A percentile compares a stretch with the other conserved stretches of the same genome.
Evolutionary conservation across 2,888 invertebrate species (phyloP).

Genomic region (Pristionchus maxplancki): DNA sequence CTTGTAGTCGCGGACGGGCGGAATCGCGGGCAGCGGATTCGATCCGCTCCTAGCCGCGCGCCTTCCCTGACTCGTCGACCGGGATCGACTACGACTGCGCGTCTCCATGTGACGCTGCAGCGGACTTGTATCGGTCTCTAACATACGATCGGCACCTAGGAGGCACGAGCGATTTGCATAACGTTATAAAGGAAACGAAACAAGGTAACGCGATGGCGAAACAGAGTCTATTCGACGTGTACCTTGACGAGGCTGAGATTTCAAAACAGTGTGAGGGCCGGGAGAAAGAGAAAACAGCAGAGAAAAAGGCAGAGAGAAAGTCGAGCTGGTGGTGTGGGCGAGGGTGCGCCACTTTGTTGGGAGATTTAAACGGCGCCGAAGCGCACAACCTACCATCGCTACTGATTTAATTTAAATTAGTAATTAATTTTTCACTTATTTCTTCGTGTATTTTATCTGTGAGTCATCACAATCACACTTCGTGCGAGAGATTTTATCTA

Average conservation of each 20-base stretch:
- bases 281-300: constrained; percentile 27
- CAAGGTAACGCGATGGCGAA: neutral
- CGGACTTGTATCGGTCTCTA: constrained; percentile 19
- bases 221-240: constrained; percentile 10
- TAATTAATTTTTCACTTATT: neutral
- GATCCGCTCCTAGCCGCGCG: neutral
- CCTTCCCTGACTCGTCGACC: neutral
- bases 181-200: neutral
- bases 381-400: neutral
- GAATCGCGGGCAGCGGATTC: constrained; percentile 39
- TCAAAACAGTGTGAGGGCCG: constrained; percentile 11
- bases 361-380: neutral
- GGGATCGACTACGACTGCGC: constrained; percentile 25
- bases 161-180: neutral
- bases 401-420: neutral
- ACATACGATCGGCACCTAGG: too few relatives aligned
- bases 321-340: neutral
- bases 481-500: constrained; percentile 30
- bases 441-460: neutral
- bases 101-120: neutral
- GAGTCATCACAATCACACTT: neutral
- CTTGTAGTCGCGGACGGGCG: constrained; percentile 49
- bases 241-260: neutral
- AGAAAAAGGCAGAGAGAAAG: constrained; percentile 5
- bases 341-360: neutral